Evolutionary conservation across 2,797 vertebrate genomes (phyloP).

Genomic region (Bradypodion pumilum): DNA sequence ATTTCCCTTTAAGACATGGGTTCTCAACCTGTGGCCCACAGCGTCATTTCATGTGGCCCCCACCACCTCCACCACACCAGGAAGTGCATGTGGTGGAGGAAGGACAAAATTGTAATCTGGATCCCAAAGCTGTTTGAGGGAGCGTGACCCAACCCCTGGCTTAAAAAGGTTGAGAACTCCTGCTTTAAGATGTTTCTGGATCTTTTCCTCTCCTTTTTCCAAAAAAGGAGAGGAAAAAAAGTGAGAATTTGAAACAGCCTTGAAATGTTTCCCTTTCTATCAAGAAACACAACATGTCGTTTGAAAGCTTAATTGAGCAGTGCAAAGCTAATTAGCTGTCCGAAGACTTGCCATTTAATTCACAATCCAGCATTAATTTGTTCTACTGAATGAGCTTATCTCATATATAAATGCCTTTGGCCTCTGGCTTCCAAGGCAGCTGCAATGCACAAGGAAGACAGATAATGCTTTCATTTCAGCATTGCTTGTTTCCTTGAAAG

Average conservation of each 20-base stretch:
- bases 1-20: background rate
- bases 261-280: slow-evolving; percentile 74
- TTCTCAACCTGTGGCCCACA: too few relatives aligned
- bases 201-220: slow-evolving; percentile 53
- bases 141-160: too few relatives aligned
- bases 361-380: slow-evolving; percentile 80
- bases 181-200: slow-evolving; percentile 33
- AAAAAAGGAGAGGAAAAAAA: slow-evolving; percentile 53
- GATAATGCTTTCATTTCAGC: slow-evolving; percentile 75
- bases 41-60: too few relatives aligned
- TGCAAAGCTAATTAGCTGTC: slow-evolving; percentile 82
- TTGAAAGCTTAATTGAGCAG: slow-evolving; percentile 82
- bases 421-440: slow-evolving; percentile 75
- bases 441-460: slow-evolving; percentile 74
- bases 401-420: slow-evolving; percentile 76
- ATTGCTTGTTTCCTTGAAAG: slow-evolving; percentile 62
- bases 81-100: too few relatives aligned
- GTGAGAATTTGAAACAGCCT: slow-evolving; percentile 67
- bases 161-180: too few relatives aligned
- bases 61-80: too few relatives aligned
- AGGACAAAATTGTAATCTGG: too few relatives aligned
- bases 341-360: slow-evolving; percentile 79
- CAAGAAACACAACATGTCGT: slow-evolving; percentile 77
- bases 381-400: slow-evolving; percentile 77
- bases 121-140: too few relatives aligned